Percentiles rank a stretch among this genome's conserved stretches.
phyloP scores from a whole-genome alignment of 2,113 vertebrate genomes.

The Gopherus flavomarginatus region DNA sequence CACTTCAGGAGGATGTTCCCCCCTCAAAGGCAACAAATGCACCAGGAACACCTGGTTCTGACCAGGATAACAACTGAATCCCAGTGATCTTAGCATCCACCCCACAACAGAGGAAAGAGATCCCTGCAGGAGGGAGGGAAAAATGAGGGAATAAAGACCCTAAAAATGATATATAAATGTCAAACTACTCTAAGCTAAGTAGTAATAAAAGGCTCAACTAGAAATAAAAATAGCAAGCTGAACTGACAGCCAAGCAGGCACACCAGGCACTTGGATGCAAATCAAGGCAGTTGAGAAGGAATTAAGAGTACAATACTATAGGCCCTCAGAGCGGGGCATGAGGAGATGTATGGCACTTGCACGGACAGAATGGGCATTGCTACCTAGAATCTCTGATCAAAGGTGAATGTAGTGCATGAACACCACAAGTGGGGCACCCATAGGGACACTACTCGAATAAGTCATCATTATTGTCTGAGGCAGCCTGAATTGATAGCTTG shows the following conservation, averaged over 20 bases:
- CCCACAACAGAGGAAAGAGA: background rate
- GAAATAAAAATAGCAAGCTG: background rate
- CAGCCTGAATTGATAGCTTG: background rate
- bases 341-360: background rate
- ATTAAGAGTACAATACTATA: background rate
- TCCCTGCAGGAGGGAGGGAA: background rate
- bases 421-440: no score
- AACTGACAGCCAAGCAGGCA: background rate
- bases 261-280: no score
- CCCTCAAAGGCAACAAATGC: no score
- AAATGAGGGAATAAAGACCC: background rate
- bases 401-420: background rate
- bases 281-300: background rate
- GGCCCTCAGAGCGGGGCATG: background rate
- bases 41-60: no score
- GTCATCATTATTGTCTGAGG: background rate
- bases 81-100: background rate
- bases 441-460: no score
- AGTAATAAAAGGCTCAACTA: background rate
- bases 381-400: background rate
- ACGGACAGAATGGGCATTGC: no score
- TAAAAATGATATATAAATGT: background rate
- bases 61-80: background rate
- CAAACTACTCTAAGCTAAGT: background rate
- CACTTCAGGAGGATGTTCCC: no score